Conservation (phyloP, 2,888 invertebrate species). For the Ellobium chinense region DNA sequence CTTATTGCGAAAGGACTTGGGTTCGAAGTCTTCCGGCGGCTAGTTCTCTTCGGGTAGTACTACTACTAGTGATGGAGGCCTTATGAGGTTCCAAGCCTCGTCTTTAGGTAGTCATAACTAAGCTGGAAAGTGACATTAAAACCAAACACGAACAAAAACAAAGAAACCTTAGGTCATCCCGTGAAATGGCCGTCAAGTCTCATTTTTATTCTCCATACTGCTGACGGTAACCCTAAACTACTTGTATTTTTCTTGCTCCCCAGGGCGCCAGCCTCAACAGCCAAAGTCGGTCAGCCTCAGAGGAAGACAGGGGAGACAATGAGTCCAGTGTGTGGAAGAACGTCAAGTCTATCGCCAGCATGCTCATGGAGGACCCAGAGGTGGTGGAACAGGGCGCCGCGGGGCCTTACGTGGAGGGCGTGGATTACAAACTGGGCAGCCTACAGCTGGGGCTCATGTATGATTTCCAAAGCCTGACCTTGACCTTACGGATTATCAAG, state of each 20-base stretch:
- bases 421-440: constrained; percentile 72
- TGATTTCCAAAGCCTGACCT: constrained; percentile 75
- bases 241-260: background rate
- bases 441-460: constrained; percentile 75
- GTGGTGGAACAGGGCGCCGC: constrained; percentile 54
- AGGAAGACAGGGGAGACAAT: constrained; percentile 51
- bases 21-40: too few relatives aligned
- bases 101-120: too few relatives aligned
- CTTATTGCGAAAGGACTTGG: too few relatives aligned
- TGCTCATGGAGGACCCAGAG: constrained; percentile 70
- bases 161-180: background rate
- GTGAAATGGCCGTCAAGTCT: background rate
- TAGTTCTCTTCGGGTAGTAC: too few relatives aligned
- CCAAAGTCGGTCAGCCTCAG: constrained; percentile 56
- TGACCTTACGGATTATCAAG: constrained; percentile 74
- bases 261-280: constrained; percentile 56
- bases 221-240: too few relatives aligned
- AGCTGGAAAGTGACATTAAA: too few relatives aligned
- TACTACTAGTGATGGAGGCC: too few relatives aligned
- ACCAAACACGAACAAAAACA: too few relatives aligned
- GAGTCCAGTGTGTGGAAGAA: constrained; percentile 53
- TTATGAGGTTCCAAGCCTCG: too few relatives aligned
- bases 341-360: constrained; percentile 64
- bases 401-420: constrained; percentile 61
- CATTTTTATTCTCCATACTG: background rate